These are phyloP conservation scores for Falcunculus frontatus DNA, from an alignment of 2,113 vertebrate genomes.

Conservation along the genomic window DNA sequence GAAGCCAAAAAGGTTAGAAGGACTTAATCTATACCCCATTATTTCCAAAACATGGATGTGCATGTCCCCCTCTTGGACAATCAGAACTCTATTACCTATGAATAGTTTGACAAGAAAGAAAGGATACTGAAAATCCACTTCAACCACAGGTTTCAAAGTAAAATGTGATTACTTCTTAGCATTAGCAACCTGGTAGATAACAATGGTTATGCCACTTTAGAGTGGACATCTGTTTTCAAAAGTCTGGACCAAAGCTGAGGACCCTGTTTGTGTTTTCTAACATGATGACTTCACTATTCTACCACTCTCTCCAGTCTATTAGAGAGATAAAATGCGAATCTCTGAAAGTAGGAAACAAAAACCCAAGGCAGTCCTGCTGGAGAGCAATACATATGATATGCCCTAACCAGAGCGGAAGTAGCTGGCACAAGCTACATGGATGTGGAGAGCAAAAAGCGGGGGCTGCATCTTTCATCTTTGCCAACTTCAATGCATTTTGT, in stretches of 20 bases:
- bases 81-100: neutral
- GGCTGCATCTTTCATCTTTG: neutral
- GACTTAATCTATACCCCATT: neutral
- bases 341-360: neutral
- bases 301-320: neutral
- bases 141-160: neutral
- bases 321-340: neutral
- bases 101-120: neutral
- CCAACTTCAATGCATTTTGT: neutral
- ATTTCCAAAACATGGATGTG: neutral
- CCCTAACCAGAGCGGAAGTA: neutral
- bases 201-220: neutral
- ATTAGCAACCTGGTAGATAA: neutral
- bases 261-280: neutral
- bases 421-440: neutral
- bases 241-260: neutral
- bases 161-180: neutral
- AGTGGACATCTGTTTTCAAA: neutral
- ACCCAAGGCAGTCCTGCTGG: neutral
- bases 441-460: neutral
- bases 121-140: neutral
- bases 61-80: neutral
- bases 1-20: neutral
- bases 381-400: neutral
- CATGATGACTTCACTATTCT: neutral